phyloP scores from a whole-genome alignment of 2,888 invertebrate species.

The Amphimallon solstitiale region DNA sequence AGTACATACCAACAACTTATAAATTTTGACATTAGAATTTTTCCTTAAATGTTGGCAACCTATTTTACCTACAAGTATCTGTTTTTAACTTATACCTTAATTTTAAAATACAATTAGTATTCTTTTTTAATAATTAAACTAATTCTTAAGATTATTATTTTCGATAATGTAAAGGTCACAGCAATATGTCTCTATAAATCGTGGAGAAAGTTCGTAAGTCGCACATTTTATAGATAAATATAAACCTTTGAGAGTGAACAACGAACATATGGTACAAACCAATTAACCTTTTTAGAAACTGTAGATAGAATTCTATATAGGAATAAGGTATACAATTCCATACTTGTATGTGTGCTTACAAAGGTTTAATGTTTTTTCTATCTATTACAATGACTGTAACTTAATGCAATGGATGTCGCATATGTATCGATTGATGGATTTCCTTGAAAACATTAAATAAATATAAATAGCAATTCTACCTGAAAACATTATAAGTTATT shows the following conservation, averaged over 20 bases:
- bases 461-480: conserved; percentile 9
- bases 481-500: background rate
- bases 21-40: too few species aligned
- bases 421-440: background rate
- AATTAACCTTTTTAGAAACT: conserved; percentile 12
- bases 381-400: conserved; percentile 1
- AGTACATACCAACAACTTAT: too few species aligned
- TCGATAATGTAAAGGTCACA: too few species aligned
- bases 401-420: conserved; percentile 22
- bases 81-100: too few species aligned
- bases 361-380: background rate
- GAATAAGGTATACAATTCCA: conserved; percentile 14
- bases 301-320: conserved; percentile 7
- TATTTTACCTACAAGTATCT: too few species aligned
- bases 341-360: conserved; percentile 5
- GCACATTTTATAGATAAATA: background rate
- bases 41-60: too few species aligned
- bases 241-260: conserved; percentile 3
- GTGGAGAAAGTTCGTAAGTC: background rate
- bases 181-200: too few species aligned
- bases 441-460: conserved; percentile 14
- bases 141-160: too few species aligned
- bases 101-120: too few species aligned
- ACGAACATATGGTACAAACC: conserved; percentile 17
- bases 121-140: too few species aligned